Base-by-base conservation (phyloP, 2,888 invertebrate species). In the Crematogaster levior region DNA sequence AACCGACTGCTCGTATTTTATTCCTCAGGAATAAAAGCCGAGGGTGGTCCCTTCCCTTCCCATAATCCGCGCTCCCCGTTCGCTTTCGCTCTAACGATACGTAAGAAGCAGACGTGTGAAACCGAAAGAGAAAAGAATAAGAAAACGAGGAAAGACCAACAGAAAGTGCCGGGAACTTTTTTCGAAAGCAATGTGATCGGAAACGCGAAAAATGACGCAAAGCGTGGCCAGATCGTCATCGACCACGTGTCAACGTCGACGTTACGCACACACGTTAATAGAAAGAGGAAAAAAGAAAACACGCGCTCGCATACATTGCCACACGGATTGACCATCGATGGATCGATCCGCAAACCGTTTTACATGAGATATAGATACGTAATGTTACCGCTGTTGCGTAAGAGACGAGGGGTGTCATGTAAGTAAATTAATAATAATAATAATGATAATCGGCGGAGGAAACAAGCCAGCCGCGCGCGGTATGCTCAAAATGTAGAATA, bases 401-500 rank as follows among this genome's bases (percentile, higher is more conserved):
- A 60, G 43, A 72, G 73, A 56, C 43, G 56, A 66, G 75, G n/a
- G n/a, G 3, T 81, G 53, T 61, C 53, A 66, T 82, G 24, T 72
- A 43, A 70, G 40, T 68, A 70, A 68, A 82, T 68, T 81, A 68
- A 70, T 68, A 81, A 68, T 70, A 81, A 70, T 70, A 40, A 53
- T 63, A 72, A 43, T 65, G 27, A 80, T 65, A 68, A 68, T 46
- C 24, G 60, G 56, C 61, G 61, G 81, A 48, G 82, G 43, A 83
- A 43, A 72, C 68, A 87, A 85, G 84, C 79, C 90, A 91, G 91
- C 92, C 93, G 92, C 93, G 91, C 86, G 91, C 88, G 89, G 87
- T 91, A 93, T 93, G 93, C 93, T 93, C 93, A 93, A 93, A 93
- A 84, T 61, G 86, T 91, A 91, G 90, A 88, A 85, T 86, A 91